Conservation (phyloP, 1,140 invertebrate species). For the Bradynema listronoti region DNA sequence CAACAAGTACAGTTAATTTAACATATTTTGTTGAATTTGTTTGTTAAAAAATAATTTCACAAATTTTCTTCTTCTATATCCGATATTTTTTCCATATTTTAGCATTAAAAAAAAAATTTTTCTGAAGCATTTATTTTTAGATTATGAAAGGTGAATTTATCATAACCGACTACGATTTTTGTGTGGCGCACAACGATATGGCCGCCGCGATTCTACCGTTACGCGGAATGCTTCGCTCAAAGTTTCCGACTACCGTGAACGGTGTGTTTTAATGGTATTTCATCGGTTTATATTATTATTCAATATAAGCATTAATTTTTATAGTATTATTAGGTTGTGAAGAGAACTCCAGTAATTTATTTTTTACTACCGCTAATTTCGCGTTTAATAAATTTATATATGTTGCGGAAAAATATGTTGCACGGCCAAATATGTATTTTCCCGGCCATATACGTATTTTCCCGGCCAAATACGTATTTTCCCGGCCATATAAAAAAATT, state of each 20-base stretch:
- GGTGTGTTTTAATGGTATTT: conserved; percentile 33
- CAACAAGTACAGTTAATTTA: neutral
- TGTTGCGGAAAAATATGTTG: no score
- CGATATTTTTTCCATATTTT: neutral
- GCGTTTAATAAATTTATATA: no score
- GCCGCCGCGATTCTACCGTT: conserved; percentile 42
- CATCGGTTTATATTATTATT: no score
- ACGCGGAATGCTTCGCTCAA: conserved; percentile 47
- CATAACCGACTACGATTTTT: conserved; percentile 56
- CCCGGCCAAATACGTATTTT: no score
- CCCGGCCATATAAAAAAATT: no score
- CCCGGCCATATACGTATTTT: no score
- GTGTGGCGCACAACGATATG: conserved; percentile 53
- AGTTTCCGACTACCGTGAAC: conserved; percentile 50
- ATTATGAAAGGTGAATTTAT: conserved; percentile 56
- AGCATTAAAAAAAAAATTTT: neutral
- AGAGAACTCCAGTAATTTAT: neutral
- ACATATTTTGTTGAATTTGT: conserved; percentile 1
- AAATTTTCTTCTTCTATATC: conserved; percentile 14
- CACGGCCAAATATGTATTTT: no score
- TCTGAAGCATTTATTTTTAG: conserved; percentile 12
- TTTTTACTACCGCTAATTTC: neutral
- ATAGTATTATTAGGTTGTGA: no score
- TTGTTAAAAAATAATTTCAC: conserved; percentile 23
- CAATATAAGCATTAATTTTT: no score